Conservation (phyloP, 92 coral and sea anemone species). For the Paragorgia papillata region DNA sequence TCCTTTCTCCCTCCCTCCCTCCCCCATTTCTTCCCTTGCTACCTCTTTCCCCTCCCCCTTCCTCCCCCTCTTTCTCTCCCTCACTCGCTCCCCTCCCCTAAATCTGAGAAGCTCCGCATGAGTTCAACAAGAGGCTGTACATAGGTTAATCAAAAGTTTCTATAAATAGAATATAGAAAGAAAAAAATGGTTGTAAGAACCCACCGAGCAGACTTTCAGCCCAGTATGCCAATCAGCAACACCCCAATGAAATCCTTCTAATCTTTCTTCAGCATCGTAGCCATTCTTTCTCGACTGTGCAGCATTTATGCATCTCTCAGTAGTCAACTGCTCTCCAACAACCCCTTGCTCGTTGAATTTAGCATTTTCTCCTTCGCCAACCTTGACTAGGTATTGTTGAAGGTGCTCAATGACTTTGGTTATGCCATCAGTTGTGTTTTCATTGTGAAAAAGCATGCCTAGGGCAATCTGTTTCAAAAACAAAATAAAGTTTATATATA, state of each 20-base stretch:
- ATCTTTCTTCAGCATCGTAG: slow-evolving; percentile 5
- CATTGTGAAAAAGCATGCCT: slow-evolving; percentile 48
- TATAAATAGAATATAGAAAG: too few species aligned
- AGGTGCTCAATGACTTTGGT: slow-evolving; percentile 46
- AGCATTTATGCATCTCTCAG: slow-evolving; percentile 21
- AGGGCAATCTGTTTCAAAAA: slow-evolving; percentile 28
- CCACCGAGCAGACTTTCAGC: slow-evolving; percentile 15
- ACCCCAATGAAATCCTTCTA: slow-evolving; percentile 29
- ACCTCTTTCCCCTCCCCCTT: too few species aligned
- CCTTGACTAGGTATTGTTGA: slow-evolving; percentile 41
- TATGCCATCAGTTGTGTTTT: slow-evolving; percentile 52
- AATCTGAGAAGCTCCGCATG: too few species aligned
- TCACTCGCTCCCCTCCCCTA: too few species aligned
- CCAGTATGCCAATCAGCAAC: slow-evolving; percentile 42
- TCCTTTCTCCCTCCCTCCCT: too few species aligned
- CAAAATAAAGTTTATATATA: neutral
- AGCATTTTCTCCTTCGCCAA: slow-evolving; percentile 36
- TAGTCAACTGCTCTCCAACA: slow-evolving; percentile 54
- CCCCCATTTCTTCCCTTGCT: too few species aligned
- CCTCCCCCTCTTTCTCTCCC: too few species aligned
- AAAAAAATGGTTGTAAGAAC: too few species aligned
- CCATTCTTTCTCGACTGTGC: slow-evolving; percentile 17
- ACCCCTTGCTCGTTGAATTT: slow-evolving; percentile 42
- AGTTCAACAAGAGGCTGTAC: too few species aligned
- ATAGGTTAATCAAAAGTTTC: too few species aligned